Evolutionary conservation across 2,888 invertebrate species (phyloP).

Genomic region (Ormyrus pomaceus): DNA sequence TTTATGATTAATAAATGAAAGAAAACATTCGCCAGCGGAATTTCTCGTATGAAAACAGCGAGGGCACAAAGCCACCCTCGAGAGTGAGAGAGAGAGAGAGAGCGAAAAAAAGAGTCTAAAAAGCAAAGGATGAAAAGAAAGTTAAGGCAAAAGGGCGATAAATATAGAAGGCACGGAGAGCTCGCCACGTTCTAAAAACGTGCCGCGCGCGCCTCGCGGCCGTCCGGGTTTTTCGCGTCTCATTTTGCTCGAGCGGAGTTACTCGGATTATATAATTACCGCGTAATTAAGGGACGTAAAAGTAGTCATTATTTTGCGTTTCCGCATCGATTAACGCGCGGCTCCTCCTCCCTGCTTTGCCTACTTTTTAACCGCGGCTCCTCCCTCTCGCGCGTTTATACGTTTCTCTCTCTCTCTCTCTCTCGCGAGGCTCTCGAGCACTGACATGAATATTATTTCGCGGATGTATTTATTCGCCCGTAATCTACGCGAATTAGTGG

Average conservation of each 20-base stretch:
- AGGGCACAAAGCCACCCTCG: too few relatives aligned
- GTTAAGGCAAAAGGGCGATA: constrained; percentile 11
- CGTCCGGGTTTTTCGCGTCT: constrained; percentile 58
- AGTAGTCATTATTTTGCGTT: constrained; percentile 69
- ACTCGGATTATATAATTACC: constrained; percentile 69
- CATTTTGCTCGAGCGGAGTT: constrained; percentile 64
- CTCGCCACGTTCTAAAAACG: not conserved
- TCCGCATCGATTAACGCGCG: constrained; percentile 64
- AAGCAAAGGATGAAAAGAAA: not conserved
- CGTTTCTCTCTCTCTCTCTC: too few relatives aligned
- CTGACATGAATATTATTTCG: constrained; percentile 58
- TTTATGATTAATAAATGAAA: too few relatives aligned
- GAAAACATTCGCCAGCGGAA: too few relatives aligned
- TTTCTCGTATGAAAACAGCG: too few relatives aligned
- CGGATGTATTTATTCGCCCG: constrained; percentile 52
- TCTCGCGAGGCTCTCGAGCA: constrained; percentile 29
- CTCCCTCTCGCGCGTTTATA: not conserved
- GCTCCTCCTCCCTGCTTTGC: constrained; percentile 55
- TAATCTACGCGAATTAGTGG: constrained; percentile 29
- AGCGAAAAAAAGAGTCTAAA: too few relatives aligned
- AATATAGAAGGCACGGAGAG: not conserved
- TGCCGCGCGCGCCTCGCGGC: not conserved
- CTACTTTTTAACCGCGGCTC: constrained; percentile 23
- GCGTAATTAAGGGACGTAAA: constrained; percentile 70
- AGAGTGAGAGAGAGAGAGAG: too few relatives aligned